These are phyloP conservation scores for Boleophthalmus pectinirostris DNA, from an alignment of 2,113 vertebrate species.

Conservation along the genomic window DNA sequence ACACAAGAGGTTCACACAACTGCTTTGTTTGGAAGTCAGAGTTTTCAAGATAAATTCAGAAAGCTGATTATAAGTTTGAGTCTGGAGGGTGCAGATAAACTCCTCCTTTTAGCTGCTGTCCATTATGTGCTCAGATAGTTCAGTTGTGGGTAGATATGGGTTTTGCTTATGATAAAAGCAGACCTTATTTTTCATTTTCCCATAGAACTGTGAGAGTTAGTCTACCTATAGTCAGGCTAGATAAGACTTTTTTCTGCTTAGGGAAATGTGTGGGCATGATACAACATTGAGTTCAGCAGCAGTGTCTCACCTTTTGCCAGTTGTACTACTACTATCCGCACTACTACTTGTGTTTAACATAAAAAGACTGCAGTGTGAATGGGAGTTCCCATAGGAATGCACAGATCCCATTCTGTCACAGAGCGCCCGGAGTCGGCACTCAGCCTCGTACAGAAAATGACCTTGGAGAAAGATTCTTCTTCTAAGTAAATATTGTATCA, in stretches of 20 bases:
- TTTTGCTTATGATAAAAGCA: not conserved
- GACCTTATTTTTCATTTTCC: not conserved
- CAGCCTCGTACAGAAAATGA: constrained; percentile 16
- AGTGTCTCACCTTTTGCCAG: not conserved
- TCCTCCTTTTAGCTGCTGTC: not conserved
- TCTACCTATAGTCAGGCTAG: not conserved
- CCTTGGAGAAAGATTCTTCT: constrained; percentile 7
- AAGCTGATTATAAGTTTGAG: not conserved
- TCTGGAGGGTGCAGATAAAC: constrained; percentile 4
- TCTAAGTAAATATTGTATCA: constrained; percentile 1
- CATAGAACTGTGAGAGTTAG: not conserved
- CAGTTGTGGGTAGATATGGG: not conserved
- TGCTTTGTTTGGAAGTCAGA: not conserved
- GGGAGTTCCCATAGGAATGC: constrained; percentile 26
- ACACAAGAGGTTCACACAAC: not conserved
- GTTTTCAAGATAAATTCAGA: constrained; percentile 4
- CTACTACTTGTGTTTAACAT: constrained; percentile 6
- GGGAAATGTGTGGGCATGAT: not conserved
- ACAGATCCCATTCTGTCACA: constrained; percentile 53
- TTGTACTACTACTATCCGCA: not conserved
- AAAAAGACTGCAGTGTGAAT: constrained; percentile 23
- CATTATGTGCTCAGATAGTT: not conserved
- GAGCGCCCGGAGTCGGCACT: constrained; percentile 25
- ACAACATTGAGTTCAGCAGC: not conserved
- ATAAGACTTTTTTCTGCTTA: not conserved